Percentiles rank a stretch among this genome's conserved stretches.
phyloP scores from a whole-genome alignment of 2,888 invertebrate genomes.

The Phalera bucephala region DNA sequence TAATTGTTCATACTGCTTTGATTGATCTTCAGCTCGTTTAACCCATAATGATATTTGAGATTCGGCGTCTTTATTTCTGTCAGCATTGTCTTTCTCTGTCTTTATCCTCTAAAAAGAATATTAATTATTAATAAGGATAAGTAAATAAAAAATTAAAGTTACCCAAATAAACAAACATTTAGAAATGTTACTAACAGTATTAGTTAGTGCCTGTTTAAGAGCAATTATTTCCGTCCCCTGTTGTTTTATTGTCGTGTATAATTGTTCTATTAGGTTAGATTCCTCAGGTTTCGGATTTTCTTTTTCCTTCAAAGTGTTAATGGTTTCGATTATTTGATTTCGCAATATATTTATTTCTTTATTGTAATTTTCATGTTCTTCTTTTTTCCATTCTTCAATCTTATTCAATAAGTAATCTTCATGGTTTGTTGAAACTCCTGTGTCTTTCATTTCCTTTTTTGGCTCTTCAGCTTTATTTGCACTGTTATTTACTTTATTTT shows the following conservation, averaged over 20 bases:
- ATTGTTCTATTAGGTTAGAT: constrained; percentile 55
- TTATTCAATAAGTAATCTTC: constrained; percentile 60
- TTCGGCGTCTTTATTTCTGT: constrained; percentile 56
- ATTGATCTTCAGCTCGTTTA: constrained; percentile 60
- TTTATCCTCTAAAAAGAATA: constrained; percentile 45
- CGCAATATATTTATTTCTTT: constrained; percentile 73
- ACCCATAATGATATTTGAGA: constrained; percentile 60
- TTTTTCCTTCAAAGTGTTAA: constrained; percentile 57
- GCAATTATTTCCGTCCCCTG: constrained; percentile 78
- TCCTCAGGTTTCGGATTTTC: constrained; percentile 45
- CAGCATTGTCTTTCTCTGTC: constrained; percentile 45
- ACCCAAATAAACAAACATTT: neutral
- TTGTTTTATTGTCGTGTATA: constrained; percentile 70
- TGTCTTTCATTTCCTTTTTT: constrained; percentile 52
- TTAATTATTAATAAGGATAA: no score
- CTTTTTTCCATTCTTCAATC: constrained; percentile 78
- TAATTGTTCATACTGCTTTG: constrained; percentile 63
- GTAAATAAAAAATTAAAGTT: no score
- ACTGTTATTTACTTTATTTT: constrained; percentile 10
- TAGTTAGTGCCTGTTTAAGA: constrained; percentile 71
- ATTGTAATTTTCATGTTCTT: constrained; percentile 79
- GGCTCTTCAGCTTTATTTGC: constrained; percentile 11
- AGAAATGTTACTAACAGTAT: constrained; percentile 56
- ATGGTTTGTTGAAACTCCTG: constrained; percentile 54
- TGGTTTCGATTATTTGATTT: constrained; percentile 64